Percentiles rank a stretch among this genome's conserved stretches.
These are phyloP conservation scores for Thamnaconus septentrionalis DNA, from an alignment of 2,113 vertebrate genomes.

Conservation along the genomic window DNA sequence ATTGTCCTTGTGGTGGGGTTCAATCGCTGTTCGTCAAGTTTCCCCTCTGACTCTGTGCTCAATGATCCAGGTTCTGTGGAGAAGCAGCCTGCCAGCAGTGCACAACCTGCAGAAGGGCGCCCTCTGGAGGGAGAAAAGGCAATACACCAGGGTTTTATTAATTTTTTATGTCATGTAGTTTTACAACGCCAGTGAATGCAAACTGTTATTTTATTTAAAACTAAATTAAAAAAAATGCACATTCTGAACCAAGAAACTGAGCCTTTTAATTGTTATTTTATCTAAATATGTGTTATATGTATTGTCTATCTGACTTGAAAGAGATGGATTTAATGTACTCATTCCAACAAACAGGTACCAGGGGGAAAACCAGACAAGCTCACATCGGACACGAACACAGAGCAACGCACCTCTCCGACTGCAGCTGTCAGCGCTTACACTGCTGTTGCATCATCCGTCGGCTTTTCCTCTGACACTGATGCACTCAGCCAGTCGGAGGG, in stretches of 20 bases:
- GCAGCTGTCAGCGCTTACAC: constrained; percentile 13
- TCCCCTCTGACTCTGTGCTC: constrained; percentile 21
- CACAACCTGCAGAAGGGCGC: constrained; percentile 26
- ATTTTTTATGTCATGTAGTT: constrained; percentile 7
- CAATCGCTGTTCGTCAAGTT: background rate
- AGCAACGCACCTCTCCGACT: background rate
- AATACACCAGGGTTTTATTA: constrained; percentile 14
- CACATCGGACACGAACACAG: constrained; percentile 1
- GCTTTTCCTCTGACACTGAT: constrained; percentile 18
- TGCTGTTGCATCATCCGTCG: constrained; percentile 17
- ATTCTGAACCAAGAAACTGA: too few relatives aligned
- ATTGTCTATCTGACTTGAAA: too few relatives aligned
- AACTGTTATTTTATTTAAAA: background rate
- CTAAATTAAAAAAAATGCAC: too few relatives aligned
- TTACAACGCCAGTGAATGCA: background rate
- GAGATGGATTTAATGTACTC: constrained; percentile 1
- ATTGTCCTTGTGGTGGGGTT: background rate
- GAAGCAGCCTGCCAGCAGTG: constrained; percentile 21
- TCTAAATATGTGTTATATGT: too few relatives aligned
- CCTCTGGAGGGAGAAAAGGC: constrained; percentile 49
- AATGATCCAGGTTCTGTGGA: constrained; percentile 30
- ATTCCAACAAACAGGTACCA: constrained; percentile 43
- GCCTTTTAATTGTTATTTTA: too few relatives aligned
- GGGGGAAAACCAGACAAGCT: constrained; percentile 35
- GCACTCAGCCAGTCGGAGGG: constrained; percentile 30